Evolutionary conservation across 2,797 vertebrate genomes (phyloP).

Genomic region (Fratercula arctica): DNA sequence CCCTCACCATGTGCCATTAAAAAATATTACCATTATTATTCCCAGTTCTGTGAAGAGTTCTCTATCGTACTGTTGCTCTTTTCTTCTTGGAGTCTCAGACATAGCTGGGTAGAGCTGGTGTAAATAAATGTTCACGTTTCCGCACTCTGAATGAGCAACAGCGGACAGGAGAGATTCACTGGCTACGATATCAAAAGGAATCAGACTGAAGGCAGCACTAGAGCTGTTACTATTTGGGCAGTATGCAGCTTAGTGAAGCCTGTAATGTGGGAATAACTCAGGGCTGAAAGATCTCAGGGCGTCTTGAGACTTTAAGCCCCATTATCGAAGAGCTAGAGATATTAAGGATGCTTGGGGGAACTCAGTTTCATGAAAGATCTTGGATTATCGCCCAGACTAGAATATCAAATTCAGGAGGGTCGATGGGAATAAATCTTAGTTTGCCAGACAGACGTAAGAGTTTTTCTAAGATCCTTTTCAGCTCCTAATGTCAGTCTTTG

Average conservation of each 20-base stretch:
- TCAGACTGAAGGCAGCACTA: not conserved
- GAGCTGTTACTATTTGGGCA: not conserved
- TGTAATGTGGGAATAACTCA: not conserved
- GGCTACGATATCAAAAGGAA: not conserved
- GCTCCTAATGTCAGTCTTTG: not conserved
- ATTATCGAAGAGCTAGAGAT: not conserved
- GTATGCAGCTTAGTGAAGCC: not conserved
- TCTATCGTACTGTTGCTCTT: not conserved
- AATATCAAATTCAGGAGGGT: not conserved
- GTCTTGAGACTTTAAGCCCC: not conserved
- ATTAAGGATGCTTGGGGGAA: not conserved
- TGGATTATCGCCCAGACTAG: not conserved
- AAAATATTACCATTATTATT: not conserved
- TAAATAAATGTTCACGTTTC: not conserved
- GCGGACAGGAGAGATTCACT: not conserved
- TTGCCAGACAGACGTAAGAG: conserved; percentile 4
- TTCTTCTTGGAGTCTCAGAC: not conserved
- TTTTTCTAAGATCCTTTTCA: conserved; percentile 21
- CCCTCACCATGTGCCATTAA: not conserved
- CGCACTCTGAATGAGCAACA: not conserved
- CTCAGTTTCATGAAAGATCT: not conserved
- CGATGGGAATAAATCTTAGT: not conserved
- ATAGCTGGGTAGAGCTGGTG: not conserved
- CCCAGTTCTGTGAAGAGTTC: not conserved
- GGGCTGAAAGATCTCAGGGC: not conserved